These are phyloP conservation scores for Clistopyga incitator DNA, from an alignment of 2,888 invertebrate genomes.

Conservation along the genomic window DNA sequence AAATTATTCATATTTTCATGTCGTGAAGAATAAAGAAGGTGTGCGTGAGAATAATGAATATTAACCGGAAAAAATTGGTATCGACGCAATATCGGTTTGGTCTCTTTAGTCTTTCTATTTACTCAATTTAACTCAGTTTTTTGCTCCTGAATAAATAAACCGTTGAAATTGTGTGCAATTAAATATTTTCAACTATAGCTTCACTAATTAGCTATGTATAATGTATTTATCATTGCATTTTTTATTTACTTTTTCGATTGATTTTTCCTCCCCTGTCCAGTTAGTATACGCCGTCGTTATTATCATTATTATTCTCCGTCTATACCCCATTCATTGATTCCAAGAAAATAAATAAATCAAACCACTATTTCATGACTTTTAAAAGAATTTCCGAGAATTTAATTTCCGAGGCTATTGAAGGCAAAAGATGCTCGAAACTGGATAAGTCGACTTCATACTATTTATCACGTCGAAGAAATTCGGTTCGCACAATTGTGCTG, in stretches of 20 bases:
- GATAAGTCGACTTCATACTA: neutral
- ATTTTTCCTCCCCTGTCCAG: too few relatives aligned
- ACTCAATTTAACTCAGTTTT: too few relatives aligned
- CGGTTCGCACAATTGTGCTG: neutral
- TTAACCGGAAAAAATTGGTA: neutral
- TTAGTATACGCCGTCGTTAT: too few relatives aligned
- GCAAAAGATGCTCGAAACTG: neutral
- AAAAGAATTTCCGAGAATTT: neutral
- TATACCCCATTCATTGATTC: too few relatives aligned
- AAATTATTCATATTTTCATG: too few relatives aligned
- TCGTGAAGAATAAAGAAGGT: neutral
- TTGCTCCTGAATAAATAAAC: too few relatives aligned
- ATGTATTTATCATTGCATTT: too few relatives aligned
- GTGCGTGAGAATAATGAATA: neutral
- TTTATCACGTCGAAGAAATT: neutral
- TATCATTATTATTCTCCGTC: too few relatives aligned
- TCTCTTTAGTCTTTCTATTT: too few relatives aligned
- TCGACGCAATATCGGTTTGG: neutral
- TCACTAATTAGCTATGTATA: neutral
- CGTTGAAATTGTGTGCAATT: too few relatives aligned
- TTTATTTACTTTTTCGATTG: too few relatives aligned
- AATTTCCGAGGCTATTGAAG: neutral
- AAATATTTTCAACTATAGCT: neutral
- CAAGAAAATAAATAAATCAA: neutral
- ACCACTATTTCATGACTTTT: neutral